These are phyloP conservation scores for Apeltes quadracus DNA, from an alignment of 2,113 vertebrate species.

Conservation along the genomic window DNA sequence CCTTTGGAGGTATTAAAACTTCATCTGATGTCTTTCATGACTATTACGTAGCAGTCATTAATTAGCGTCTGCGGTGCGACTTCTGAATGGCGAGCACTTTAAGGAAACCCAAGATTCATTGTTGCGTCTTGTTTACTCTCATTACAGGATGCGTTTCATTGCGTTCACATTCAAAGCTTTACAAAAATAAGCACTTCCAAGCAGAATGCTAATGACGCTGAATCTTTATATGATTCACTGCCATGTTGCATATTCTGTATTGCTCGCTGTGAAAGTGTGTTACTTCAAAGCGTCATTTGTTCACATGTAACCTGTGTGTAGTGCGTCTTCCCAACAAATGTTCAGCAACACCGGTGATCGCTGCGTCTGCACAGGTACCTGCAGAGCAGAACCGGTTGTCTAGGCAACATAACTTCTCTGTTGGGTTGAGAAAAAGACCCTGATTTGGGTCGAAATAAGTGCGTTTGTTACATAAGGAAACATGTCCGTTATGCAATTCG, in stretches of 20 bases:
- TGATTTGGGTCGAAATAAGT: too few relatives aligned
- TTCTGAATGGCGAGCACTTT: neutral
- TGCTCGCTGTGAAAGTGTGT: neutral
- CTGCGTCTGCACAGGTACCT: too few relatives aligned
- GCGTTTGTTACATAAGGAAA: too few relatives aligned
- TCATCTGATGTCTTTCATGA: conserved; percentile 32
- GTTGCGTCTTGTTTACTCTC: neutral
- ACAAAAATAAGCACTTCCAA: neutral
- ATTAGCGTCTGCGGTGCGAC: neutral
- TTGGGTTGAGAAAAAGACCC: too few relatives aligned
- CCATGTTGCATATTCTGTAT: neutral
- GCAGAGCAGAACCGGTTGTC: too few relatives aligned
- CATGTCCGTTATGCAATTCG: too few relatives aligned
- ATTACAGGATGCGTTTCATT: neutral
- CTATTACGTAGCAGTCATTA: conserved; percentile 1
- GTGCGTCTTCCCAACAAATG: too few relatives aligned
- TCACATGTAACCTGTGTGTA: too few relatives aligned
- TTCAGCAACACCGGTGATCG: too few relatives aligned
- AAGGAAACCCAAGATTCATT: neutral
- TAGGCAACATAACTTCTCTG: too few relatives aligned
- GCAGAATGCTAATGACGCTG: neutral
- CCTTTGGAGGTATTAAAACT: conserved; percentile 40
- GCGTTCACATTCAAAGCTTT: neutral
- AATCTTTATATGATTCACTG: neutral
- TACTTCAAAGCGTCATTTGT: neutral